phyloP scores from a whole-genome alignment of 2,888 invertebrate genomes.

The Synanthedon formicaeformis region DNA sequence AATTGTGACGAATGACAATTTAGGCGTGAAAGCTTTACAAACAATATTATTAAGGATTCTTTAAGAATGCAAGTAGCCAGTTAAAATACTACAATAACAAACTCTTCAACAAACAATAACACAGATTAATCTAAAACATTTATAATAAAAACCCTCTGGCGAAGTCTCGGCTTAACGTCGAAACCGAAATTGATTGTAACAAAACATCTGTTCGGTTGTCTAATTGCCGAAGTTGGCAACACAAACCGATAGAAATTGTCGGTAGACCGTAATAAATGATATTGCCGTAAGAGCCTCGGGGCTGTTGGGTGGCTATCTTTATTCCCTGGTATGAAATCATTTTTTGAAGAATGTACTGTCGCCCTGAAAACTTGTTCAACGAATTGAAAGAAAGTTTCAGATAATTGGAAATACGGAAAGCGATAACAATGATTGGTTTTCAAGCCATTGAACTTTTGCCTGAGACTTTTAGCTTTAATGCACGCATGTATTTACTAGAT shows the following conservation, averaged over 20 bases:
- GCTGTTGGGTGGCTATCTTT: background rate
- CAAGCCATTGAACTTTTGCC: too few species aligned
- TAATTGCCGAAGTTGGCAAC: constrained; percentile 16
- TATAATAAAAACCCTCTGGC: constrained; percentile 6
- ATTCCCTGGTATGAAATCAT: background rate
- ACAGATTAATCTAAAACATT: constrained; percentile 2
- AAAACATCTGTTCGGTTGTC: constrained; percentile 11
- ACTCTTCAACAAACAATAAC: background rate
- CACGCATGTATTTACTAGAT: too few species aligned
- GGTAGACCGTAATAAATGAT: constrained; percentile 1
- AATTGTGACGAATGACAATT: too few species aligned
- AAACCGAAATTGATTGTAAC: constrained; percentile 5
- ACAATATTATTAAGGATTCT: too few species aligned
- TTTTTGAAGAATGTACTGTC: background rate
- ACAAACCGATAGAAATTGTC: constrained; percentile 9
- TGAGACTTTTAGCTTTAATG: too few species aligned
- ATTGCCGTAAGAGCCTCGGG: background rate
- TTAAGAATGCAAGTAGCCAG: too few species aligned
- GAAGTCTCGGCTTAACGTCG: constrained; percentile 3
- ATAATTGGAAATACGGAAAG: too few species aligned
- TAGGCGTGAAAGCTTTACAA: too few species aligned
- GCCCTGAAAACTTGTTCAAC: too few species aligned
- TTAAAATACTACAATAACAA: background rate
- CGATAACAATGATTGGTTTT: too few species aligned
- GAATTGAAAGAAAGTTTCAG: too few species aligned